Base-by-base conservation (phyloP, 2,113 vertebrate genomes). In the Emberiza fucata region DNA sequence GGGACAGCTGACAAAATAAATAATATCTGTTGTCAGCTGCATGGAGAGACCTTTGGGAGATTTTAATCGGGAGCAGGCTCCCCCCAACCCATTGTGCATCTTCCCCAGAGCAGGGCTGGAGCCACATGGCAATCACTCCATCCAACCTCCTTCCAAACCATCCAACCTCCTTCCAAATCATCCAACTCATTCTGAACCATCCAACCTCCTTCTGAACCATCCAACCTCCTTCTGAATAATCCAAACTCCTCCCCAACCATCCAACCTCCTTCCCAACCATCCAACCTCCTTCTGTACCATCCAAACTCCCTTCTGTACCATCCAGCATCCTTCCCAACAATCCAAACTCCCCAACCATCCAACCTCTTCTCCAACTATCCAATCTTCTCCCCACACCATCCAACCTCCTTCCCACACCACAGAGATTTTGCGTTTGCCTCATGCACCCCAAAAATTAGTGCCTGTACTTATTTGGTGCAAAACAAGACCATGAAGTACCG, bases 61-160 rank as follows among this genome's bases (percentile, higher is more conserved):
- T 86, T 92, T 92, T 97, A 94, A 97, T 93, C 54, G 82, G 89
- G 97, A 92, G 31, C 84, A 86, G 3, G 2, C 53, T 64, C 50
- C 20, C 45, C 9, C 0, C 81, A 72, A 68, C 85, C 45, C 12
- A 0, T 27, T 11, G 5, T 44, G 59, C 65, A 35, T 57, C 86
- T 53, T 61, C 91, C 53, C 73, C 60, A 63, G 63, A 6, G 5
- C 2, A 2, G 69, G 56, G 78, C 59, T 23, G 54, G 65, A 56
- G 61, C 33, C 31, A 1, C 56, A 19, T 1, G 0, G 8, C 11
- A 2, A 29, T 35, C 5, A 1, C 45, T 6, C 1, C 47, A 42
- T 8, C 14, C 59, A 27, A 10, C 3, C 64, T 68, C 14, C 17
- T 42, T 4, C 35, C 4, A 4, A 6, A 11, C 10, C 54, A 45